These are phyloP conservation scores for Euzophera pinguis DNA, from an alignment of 2,888 invertebrate genomes.

Conservation along the genomic window DNA sequence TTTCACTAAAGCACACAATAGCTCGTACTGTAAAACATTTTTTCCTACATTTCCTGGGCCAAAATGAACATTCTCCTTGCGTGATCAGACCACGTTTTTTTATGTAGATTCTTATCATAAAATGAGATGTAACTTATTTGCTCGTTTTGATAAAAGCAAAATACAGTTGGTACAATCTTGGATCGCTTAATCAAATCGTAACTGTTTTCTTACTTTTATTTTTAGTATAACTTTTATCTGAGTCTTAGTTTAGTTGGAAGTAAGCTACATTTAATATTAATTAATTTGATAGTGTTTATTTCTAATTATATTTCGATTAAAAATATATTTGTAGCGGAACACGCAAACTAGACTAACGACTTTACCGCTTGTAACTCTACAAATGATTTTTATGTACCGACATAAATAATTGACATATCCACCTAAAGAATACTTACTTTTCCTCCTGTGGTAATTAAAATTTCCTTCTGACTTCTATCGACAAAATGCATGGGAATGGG, in stretches of 20 bases:
- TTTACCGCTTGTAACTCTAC: too few relatives aligned
- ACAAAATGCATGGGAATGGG: too few relatives aligned
- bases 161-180: slow-evolving; percentile 34
- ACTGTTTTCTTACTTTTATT: slow-evolving; percentile 22
- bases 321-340: too few relatives aligned
- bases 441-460: too few relatives aligned
- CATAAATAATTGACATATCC: too few relatives aligned
- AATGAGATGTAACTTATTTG: slow-evolving; percentile 67
- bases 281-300: background rate
- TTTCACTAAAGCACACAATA: background rate
- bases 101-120: slow-evolving; percentile 52
- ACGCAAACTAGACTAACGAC: too few relatives aligned
- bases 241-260: background rate
- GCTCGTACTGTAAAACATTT: slow-evolving; percentile 7
- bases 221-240: slow-evolving; percentile 17
- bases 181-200: slow-evolving; percentile 47
- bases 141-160: slow-evolving; percentile 44
- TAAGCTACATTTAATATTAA: background rate
- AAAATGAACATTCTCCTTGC: slow-evolving; percentile 30
- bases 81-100: slow-evolving; percentile 45
- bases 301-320: too few relatives aligned
- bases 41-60: slow-evolving; percentile 17
- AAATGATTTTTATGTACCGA: too few relatives aligned
- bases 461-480: too few relatives aligned
- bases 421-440: too few relatives aligned